Percentiles rank a stretch among this genome's conserved stretches.
These are phyloP conservation scores for Idaea aversata DNA, from an alignment of 2,888 invertebrate genomes.

Conservation along the genomic window DNA sequence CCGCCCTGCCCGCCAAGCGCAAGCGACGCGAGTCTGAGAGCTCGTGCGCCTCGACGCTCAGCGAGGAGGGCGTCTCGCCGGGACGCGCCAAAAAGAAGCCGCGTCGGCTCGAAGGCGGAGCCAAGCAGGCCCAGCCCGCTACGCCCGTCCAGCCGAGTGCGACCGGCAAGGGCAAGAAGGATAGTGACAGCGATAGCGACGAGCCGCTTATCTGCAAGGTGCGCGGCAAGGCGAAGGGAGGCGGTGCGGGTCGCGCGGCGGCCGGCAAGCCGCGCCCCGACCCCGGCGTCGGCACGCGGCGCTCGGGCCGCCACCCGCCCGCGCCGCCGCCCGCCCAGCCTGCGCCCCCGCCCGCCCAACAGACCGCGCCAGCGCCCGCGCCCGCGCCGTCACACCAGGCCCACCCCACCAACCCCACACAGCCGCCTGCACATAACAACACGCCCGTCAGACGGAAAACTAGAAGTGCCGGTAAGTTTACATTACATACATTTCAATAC, in stretches of 20 bases:
- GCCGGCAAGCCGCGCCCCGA: conserved; percentile 30
- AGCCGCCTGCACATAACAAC: conserved; percentile 43
- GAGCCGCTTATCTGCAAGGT: conserved; percentile 89
- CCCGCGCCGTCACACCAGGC: conserved; percentile 26
- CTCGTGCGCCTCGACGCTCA: conserved; percentile 82
- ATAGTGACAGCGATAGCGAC: conserved; percentile 89
- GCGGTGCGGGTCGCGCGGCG: conserved; percentile 31
- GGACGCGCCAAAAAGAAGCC: conserved; percentile 65
- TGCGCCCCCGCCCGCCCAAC: conserved; percentile 34
- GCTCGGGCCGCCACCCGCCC: conserved; percentile 64
- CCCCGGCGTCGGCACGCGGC: conserved; percentile 74
- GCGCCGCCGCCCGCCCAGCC: conserved; percentile 48
- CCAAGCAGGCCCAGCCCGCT: conserved; percentile 70
- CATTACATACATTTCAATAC: too few relatives aligned
- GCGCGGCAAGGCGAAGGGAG: conserved; percentile 64
- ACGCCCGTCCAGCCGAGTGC: conserved; percentile 54
- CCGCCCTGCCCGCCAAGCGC: conserved; percentile 83
- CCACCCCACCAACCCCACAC: conserved; percentile 48
- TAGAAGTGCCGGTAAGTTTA: conserved; percentile 83
- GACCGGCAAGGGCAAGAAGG: conserved; percentile 74
- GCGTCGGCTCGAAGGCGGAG: conserved; percentile 69
- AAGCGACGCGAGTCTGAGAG: conserved; percentile 90
- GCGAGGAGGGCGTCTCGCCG: conserved; percentile 74
- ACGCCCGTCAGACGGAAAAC: conserved; percentile 81
- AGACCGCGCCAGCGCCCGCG: conserved; percentile 46